Percentiles rank a stretch among this genome's conserved stretches.
phyloP scores from a whole-genome alignment of 2,888 invertebrate genomes.

The Microctonus brassicae region DNA sequence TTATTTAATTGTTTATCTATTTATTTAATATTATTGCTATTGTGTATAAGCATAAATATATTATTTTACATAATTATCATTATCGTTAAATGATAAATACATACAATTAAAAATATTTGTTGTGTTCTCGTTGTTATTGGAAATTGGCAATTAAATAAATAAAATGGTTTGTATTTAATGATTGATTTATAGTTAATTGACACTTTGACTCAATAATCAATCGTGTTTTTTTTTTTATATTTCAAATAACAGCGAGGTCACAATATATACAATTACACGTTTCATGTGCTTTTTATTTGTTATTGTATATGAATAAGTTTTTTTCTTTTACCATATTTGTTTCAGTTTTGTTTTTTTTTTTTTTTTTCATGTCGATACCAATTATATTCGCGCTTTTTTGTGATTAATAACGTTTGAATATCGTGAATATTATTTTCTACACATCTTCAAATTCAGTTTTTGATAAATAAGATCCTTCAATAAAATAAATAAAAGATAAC shows the following conservation, averaged over 20 bases:
- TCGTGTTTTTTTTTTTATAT: neutral
- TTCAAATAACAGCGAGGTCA: neutral
- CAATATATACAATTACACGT: neutral
- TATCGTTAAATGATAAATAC: neutral
- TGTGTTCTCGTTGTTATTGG: neutral
- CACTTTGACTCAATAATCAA: neutral
- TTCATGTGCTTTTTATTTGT: neutral
- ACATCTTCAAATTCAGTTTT: neutral
- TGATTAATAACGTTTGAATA: too few relatives aligned
- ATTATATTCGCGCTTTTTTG: neutral
- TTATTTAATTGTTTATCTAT: too few relatives aligned
- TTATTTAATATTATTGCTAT: too few relatives aligned
- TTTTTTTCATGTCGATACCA: neutral
- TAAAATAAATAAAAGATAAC: neutral
- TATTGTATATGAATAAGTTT: neutral
- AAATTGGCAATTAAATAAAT: neutral
- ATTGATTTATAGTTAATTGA: neutral
- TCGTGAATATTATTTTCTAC: constrained; percentile 1
- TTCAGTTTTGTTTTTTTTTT: neutral
- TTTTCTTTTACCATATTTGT: neutral
- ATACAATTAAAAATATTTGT: constrained; percentile 14
- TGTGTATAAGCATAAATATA: constrained; percentile 17
- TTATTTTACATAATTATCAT: neutral
- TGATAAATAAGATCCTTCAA: constrained; percentile 8
- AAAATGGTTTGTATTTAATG: neutral